A percentile compares a stretch with the other conserved stretches of the same genome.
phyloP scores from a whole-genome alignment of 2,888 invertebrate genomes.

The Drosophila longiperda region DNA sequence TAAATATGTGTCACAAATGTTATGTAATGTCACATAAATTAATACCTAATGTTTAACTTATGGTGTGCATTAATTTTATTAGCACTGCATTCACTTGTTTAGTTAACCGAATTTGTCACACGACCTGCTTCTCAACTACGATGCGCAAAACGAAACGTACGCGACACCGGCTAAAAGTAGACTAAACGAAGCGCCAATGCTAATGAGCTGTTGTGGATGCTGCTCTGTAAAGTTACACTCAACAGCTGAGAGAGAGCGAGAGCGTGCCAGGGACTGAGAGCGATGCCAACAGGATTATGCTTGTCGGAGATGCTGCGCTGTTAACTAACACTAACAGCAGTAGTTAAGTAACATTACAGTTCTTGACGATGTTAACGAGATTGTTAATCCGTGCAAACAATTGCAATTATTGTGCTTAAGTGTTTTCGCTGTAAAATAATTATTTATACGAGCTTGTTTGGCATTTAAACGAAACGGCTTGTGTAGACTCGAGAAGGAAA shows the following conservation, averaged over 20 bases:
- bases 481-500: constrained; percentile 18
- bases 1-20: not conserved
- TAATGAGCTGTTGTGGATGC: constrained; percentile 48
- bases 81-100: constrained; percentile 30
- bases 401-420: constrained; percentile 56
- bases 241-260: constrained; percentile 22
- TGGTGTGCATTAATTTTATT: not conserved
- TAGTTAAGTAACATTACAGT: not conserved
- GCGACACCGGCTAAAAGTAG: constrained; percentile 74
- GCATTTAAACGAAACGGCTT: constrained; percentile 23
- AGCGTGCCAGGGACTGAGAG: not conserved
- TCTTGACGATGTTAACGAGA: constrained; percentile 2
- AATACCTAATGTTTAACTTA: not conserved
- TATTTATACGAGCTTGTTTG: constrained; percentile 33
- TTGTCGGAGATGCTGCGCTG: constrained; percentile 1
- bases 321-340: constrained; percentile 4
- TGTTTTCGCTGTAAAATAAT: constrained; percentile 51
- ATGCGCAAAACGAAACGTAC: constrained; percentile 61
- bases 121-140: constrained; percentile 20
- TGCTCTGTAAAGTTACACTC: constrained; percentile 28
- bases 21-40: constrained; percentile 4
- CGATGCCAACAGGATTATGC: not conserved
- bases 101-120: constrained; percentile 22
- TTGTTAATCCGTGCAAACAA: constrained; percentile 27
- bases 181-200: constrained; percentile 64